Conservation (phyloP, 2,113 vertebrate species). For the Casuarius casuarius region DNA sequence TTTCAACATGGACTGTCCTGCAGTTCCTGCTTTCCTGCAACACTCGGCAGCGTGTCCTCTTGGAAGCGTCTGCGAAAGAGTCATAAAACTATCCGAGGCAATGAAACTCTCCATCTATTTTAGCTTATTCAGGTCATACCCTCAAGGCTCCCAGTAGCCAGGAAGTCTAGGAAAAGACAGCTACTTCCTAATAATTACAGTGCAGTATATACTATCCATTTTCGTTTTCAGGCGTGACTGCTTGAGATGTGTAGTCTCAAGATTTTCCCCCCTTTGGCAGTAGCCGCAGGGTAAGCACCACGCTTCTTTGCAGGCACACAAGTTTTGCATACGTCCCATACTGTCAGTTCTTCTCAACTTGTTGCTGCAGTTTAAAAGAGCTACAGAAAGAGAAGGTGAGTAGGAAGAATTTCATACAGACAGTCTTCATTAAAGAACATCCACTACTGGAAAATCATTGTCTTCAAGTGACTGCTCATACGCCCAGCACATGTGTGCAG, state of each 20-base stretch:
- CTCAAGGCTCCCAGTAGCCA: background rate
- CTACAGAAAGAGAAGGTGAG: background rate
- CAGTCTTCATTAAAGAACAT: background rate
- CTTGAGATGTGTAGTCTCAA: background rate
- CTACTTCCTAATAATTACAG: background rate
- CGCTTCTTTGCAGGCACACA: background rate
- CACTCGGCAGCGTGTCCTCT: background rate
- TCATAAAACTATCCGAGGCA: background rate
- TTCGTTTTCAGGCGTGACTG: background rate
- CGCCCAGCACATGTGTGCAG: fast-evolving
- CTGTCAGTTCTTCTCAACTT: background rate
- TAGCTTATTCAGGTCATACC: background rate
- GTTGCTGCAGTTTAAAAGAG: background rate
- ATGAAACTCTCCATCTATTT: background rate
- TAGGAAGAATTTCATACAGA: background rate
- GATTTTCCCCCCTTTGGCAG: background rate
- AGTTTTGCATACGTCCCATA: background rate
- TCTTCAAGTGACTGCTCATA: background rate
- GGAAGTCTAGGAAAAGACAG: background rate
- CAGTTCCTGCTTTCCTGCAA: background rate
- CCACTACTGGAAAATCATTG: background rate
- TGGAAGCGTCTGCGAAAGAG: background rate
- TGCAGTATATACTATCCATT: background rate
- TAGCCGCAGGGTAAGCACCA: background rate
- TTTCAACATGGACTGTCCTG: background rate